Evolutionary conservation across 2,888 invertebrate genomes (phyloP), one percentile per base, ranked within the genome.

Genomic region (Encarsia formosa): DNA sequence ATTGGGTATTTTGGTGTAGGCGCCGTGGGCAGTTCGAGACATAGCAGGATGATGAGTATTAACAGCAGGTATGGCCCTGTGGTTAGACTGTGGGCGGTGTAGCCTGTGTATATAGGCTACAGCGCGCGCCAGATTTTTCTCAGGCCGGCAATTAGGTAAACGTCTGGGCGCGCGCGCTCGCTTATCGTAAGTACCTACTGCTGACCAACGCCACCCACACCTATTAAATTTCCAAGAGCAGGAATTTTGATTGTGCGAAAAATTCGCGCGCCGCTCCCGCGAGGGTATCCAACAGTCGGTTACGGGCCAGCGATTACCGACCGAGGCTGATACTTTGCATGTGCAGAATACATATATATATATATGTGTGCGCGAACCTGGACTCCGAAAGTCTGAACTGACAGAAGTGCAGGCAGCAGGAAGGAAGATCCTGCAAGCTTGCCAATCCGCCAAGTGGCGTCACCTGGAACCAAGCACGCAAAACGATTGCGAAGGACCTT

Each of bases 81-180:
- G n/a, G n/a, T n/a, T 15, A 13, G 32, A 34, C 47, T 45, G 43
- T 34, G 18, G 44, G 43, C 31, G 15, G n/a, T n/a, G 67, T 62
- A 65, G 64, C 65, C 65, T 58, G 64, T 65, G 69, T 69, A 66
- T 74, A 73, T 70, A 74, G 71, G 70, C 75, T 75, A 74, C 68
- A 74, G 75, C 74, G 75, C 73, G 61, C 71, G 66, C 66, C 66
- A 63, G 31, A 39, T 51, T 71, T 73, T 69, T 73, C 72, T 69
- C 65, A 65, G 65, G 63, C 69, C 70, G 63, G 71, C 69, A 75
- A 75, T 75, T 75, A 74, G 74, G 73, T 75, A 75, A 76, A 75
- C 71, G 71, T 68, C 67, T 64, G 66, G 60, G 61, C 61, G 61
- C 57, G 32, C 45, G 46, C 41, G 52, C 58, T 56, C 57, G 59